Conservation (phyloP, 2,888 invertebrate species). For the Leptothorax acervorum region DNA sequence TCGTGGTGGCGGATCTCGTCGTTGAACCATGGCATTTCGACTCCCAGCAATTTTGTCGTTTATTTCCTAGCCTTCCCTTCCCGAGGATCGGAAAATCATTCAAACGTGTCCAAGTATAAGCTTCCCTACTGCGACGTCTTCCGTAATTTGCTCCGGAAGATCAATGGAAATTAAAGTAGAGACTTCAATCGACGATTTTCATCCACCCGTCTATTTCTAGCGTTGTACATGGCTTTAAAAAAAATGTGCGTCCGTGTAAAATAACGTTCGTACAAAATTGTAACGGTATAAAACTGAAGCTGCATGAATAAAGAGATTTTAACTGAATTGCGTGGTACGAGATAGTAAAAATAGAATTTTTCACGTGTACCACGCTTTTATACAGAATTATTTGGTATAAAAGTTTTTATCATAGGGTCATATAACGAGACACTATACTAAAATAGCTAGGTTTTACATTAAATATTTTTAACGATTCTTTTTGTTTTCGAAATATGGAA, state of each 20-base stretch:
- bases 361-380: not conserved
- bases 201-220: not conserved
- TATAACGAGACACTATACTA: not conserved
- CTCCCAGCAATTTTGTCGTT: constrained; percentile 23
- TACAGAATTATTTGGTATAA: constrained; percentile 4
- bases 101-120: constrained; percentile 7
- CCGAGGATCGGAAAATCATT: not conserved
- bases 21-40: constrained; percentile 36
- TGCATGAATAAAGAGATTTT: constrained; percentile 21
- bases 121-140: not conserved
- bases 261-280: not conserved
- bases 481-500: not conserved
- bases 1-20: constrained; percentile 17
- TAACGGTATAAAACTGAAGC: not conserved
- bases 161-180: constrained; percentile 10
- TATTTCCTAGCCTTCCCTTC: not conserved
- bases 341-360: constrained; percentile 14
- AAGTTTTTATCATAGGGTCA: constrained; percentile 12
- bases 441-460: not conserved
- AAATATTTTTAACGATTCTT: not conserved
- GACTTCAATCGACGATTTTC: not conserved
- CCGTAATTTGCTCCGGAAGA: not conserved
- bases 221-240: not conserved
- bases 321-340: constrained; percentile 7
- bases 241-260: not conserved